phyloP scores from a whole-genome alignment of 1,140 invertebrate species.

The Pachypsylla venusta region DNA sequence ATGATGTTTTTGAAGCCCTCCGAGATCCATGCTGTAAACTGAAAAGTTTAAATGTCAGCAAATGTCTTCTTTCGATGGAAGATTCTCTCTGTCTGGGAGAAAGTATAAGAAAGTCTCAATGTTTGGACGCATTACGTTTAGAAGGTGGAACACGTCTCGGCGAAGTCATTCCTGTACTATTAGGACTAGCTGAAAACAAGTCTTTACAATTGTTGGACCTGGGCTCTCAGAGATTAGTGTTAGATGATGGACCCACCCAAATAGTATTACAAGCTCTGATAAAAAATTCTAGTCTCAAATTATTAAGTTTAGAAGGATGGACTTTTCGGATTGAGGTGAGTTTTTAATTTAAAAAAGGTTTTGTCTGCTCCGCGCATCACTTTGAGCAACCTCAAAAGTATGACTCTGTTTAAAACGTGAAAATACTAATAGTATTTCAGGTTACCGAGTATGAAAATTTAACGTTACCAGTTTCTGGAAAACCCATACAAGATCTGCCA shows the following conservation, averaged over 20 bases:
- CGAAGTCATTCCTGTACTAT: constrained; percentile 36
- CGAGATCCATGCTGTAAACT: constrained; percentile 34
- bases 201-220: constrained; percentile 38
- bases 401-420: no score
- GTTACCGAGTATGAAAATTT: no score
- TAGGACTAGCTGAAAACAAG: constrained; percentile 36
- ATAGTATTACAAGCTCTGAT: constrained; percentile 36
- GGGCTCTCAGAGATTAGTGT: constrained; percentile 35
- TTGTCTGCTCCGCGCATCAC: not conserved
- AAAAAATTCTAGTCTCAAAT: constrained; percentile 35
- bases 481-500: no score
- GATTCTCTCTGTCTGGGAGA: constrained; percentile 40
- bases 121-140: constrained; percentile 36
- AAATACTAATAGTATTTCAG: no score
- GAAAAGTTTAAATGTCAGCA: constrained; percentile 37
- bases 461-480: no score
- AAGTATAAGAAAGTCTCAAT: constrained; percentile 34
- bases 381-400: no score
- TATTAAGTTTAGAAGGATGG: constrained; percentile 40
- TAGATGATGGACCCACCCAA: constrained; percentile 39
- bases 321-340: constrained; percentile 40
- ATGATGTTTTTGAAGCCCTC: constrained; percentile 34
- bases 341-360: constrained; percentile 9
- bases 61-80: constrained; percentile 34
- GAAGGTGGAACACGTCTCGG: constrained; percentile 35